Conservation (phyloP, 2,113 vertebrate species). For the Fulmarus glacialis region DNA sequence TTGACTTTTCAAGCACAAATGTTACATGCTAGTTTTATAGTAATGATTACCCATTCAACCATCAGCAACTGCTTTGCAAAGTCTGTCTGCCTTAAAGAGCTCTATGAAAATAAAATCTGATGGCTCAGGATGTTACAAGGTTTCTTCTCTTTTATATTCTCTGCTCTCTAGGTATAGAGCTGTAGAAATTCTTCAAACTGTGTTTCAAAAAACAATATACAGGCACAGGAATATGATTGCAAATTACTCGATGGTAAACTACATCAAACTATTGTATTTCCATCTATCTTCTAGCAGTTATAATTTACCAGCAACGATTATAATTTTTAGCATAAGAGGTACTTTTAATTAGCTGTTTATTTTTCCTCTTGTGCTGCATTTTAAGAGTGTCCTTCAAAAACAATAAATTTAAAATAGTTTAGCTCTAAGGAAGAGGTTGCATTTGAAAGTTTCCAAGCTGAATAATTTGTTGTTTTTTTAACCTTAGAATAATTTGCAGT, state of each 20-base stretch:
- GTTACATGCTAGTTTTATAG: neutral
- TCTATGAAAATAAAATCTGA: neutral
- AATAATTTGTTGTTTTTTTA: neutral
- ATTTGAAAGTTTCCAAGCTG: neutral
- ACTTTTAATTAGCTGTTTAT: neutral
- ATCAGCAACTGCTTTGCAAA: neutral
- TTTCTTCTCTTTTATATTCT: neutral
- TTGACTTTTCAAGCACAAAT: slow-evolving; percentile 1
- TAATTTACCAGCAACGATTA: neutral
- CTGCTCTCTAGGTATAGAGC: neutral
- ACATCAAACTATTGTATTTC: neutral
- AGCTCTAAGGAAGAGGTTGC: neutral
- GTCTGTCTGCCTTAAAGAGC: neutral
- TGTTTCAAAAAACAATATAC: neutral
- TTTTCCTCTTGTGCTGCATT: neutral
- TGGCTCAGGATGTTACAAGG: neutral
- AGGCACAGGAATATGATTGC: neutral
- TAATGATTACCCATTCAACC: neutral
- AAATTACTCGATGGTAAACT: neutral
- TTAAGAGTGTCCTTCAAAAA: neutral
- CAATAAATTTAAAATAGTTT: neutral
- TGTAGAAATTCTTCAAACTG: neutral
- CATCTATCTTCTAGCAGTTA: neutral
- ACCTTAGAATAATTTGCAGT: neutral
- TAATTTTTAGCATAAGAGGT: neutral